Evolutionary conservation across 2,888 invertebrate species (phyloP).

Genomic region (Caenorhabditis panamensis): DNA sequence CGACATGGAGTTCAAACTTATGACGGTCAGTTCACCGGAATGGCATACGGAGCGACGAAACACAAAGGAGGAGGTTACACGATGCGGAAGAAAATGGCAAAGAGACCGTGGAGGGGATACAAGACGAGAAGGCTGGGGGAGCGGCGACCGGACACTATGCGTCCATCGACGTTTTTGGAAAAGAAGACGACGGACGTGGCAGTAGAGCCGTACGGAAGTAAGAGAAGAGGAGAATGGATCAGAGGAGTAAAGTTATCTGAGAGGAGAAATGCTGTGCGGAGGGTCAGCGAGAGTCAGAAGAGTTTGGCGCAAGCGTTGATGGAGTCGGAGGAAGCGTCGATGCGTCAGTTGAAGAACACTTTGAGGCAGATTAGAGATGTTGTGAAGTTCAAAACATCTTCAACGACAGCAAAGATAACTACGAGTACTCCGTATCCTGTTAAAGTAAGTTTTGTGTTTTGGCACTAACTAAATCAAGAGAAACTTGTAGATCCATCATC

Average conservation of each 20-base stretch:
- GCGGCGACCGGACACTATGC: constrained; percentile 26
- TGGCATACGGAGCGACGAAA: constrained; percentile 40
- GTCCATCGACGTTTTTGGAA: constrained; percentile 31
- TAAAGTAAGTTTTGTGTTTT: constrained; percentile 2
- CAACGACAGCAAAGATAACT: constrained; percentile 10
- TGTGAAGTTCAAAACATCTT: constrained; percentile 37
- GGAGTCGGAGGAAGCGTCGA: constrained; percentile 54
- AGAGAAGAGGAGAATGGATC: constrained; percentile 38
- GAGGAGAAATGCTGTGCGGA: constrained; percentile 33
- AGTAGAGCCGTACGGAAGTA: constrained; percentile 41
- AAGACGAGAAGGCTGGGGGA: constrained; percentile 33
- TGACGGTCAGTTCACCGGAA: constrained; percentile 49
- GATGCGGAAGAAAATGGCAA: constrained; percentile 46
- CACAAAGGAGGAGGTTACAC: constrained; percentile 35
- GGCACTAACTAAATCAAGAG: neutral
- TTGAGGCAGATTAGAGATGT: constrained; percentile 51
- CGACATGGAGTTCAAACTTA: constrained; percentile 28
- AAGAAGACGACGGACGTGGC: constrained; percentile 37
- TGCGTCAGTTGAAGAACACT: constrained; percentile 50
- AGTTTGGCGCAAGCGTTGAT: constrained; percentile 51
- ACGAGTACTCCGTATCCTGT: neutral
- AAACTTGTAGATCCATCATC: constrained; percentile 20
- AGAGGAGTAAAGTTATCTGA: constrained; percentile 45
- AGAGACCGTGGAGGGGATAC: constrained; percentile 43
- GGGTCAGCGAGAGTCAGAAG: constrained; percentile 37